These are phyloP conservation scores for Cryptotermes secundus DNA, from an alignment of 1,140 invertebrate species.

Conservation along the genomic window DNA sequence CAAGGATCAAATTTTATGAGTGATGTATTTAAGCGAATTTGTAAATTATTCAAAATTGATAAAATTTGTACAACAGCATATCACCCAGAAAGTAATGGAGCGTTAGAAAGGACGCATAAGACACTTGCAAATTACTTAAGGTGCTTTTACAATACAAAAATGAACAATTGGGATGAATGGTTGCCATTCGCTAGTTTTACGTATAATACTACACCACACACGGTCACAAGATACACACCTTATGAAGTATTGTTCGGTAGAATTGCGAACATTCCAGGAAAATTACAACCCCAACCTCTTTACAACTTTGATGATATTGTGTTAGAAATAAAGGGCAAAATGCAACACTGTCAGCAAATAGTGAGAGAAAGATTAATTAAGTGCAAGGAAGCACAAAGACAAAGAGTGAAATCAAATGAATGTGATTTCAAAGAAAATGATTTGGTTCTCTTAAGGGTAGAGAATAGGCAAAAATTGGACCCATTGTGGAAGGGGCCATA, in stretches of 20 bases:
- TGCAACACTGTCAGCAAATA: conserved; percentile 6
- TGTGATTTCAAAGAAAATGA: conserved; percentile 24
- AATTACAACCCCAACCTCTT: background rate
- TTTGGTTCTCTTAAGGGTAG: conserved; percentile 10
- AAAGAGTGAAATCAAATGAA: background rate
- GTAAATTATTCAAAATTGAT: conserved; percentile 40
- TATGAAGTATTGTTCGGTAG: conserved; percentile 43
- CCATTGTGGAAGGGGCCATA: conserved; percentile 17
- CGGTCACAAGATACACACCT: conserved; percentile 41
- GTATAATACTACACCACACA: conserved; percentile 43
- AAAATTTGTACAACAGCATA: conserved; percentile 41
- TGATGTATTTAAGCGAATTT: conserved; percentile 40
- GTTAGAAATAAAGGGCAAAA: background rate
- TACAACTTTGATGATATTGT: conserved; percentile 23
- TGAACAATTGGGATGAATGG: conserved; percentile 43
- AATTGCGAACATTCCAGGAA: conserved; percentile 38
- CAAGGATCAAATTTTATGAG: conserved; percentile 42
- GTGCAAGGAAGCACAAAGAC: background rate
- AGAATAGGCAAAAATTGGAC: conserved; percentile 7
- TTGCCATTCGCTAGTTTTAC: conserved; percentile 41
- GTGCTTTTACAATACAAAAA: conserved; percentile 38
- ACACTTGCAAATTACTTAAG: conserved; percentile 40
- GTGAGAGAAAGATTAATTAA: conserved; percentile 23
- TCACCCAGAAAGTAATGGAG: conserved; percentile 40
- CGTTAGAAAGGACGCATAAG: conserved; percentile 40